Conservation (phyloP, 2,888 invertebrate genomes). For the Cordylochernes scorpioides region DNA sequence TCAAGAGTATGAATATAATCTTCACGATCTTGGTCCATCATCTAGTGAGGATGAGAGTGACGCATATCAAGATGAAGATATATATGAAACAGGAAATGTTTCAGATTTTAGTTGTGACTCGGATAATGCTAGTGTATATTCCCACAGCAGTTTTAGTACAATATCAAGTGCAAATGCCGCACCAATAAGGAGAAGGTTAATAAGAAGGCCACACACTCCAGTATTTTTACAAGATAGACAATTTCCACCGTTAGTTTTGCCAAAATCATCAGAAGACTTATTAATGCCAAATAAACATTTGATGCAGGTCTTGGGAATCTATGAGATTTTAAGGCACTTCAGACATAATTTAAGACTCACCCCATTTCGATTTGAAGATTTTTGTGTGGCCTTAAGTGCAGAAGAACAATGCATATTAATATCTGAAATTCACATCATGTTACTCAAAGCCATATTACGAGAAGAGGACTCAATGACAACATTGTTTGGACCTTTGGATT, state of each 20-base stretch:
- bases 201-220: slow-evolving; percentile 18
- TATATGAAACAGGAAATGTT: slow-evolving; percentile 9
- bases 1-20: slow-evolving; percentile 9
- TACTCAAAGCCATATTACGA: slow-evolving; percentile 60
- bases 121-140: slow-evolving; percentile 11
- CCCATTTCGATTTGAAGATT: slow-evolving; percentile 80
- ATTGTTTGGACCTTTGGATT: slow-evolving; percentile 81
- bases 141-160: slow-evolving; percentile 12
- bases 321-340: slow-evolving; percentile 82
- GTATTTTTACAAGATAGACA: slow-evolving; percentile 32
- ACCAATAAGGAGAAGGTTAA: slow-evolving; percentile 16
- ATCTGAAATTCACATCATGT: slow-evolving; percentile 75
- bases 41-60: slow-evolving; percentile 12
- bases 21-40: slow-evolving; percentile 8
- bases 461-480: slow-evolving; percentile 86
- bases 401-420: slow-evolving; percentile 75
- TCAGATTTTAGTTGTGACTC: slow-evolving; percentile 12
- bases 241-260: slow-evolving; percentile 39
- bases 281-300: slow-evolving; percentile 46
- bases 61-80: slow-evolving; percentile 10
- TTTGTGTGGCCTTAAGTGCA: slow-evolving; percentile 68
- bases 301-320: slow-evolving; percentile 57
- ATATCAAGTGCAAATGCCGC: slow-evolving; percentile 9
- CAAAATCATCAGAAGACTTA: slow-evolving; percentile 67
- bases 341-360: slow-evolving; percentile 57